Evolutionary conservation across 2,797 vertebrate species (phyloP), one percentile per base, ranked within the genome.

Genomic region (Adelosebastes latens): DNA sequence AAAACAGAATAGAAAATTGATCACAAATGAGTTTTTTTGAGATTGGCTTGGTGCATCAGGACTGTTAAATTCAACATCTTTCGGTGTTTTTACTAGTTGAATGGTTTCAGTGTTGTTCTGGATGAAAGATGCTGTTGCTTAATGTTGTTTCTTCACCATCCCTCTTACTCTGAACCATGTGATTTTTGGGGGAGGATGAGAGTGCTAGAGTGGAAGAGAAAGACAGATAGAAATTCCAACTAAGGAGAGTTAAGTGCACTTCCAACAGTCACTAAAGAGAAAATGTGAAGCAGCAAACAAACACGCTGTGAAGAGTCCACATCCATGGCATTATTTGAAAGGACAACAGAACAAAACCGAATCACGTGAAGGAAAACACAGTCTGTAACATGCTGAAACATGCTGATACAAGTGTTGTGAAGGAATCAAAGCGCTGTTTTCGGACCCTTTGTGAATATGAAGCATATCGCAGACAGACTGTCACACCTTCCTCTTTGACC

Each of bases 401-500:
- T 39, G 72, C 73, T 53, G 82, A 85, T 81, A 75, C 75, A 76
- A 63, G 78, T 60, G 82, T 49, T 73, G 66, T 24, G 75, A 75
- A 56, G 65, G 83, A 85, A 89, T 88, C 88, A 88, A 89, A 89
- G 85, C 1, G 22, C 79, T 70, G 70, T 39, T 74, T 82, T 72
- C 36, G 0, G 75, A 79, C 70, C 56, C 85, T 87, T 88, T 81
- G 77, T 90, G 86, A 89, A 88, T 85, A 81, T 84, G 80, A 92
- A 90, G 79, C 86, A 34, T 89, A 85, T 88, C 78, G 74, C 80
- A 88, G 77, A 75, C 83, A 77, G 72, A 84, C 86, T 76, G 86
- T 87, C 79, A 86, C 83, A 85, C 81, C 78, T 81, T 79, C 74
- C 71, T 60, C 82, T 84, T 89, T 87, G 79, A 88, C 84, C 31